phyloP scores from a whole-genome alignment of 30 jellyfish, hydroid and myxozoan genomes.

The Pseudorhiza aurosa region DNA sequence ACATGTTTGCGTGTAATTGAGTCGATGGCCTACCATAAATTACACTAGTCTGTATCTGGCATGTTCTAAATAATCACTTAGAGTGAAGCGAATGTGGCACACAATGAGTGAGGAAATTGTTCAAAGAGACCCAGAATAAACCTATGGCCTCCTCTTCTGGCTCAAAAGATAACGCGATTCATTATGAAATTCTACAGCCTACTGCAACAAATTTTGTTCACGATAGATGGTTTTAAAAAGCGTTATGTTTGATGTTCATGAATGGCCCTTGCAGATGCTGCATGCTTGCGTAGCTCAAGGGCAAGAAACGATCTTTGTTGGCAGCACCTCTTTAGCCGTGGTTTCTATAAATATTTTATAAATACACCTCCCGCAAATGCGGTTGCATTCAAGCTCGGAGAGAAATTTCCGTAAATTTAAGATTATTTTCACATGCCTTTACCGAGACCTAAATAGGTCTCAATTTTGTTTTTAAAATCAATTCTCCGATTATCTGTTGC shows the following conservation, averaged over 20 bases:
- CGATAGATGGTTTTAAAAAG: background rate
- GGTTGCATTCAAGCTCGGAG: slow-evolving; percentile 9
- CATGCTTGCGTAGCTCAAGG: slow-evolving; percentile 10
- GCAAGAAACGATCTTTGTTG: slow-evolving; percentile 4
- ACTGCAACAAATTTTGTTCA: background rate
- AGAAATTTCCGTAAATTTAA: slow-evolving; percentile 31
- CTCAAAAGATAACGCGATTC: no score
- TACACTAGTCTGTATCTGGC: no score
- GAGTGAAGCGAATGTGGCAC: no score
- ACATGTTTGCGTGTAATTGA: no score
- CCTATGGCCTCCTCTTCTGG: no score
- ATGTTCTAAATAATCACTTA: no score
- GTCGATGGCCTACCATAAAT: no score
- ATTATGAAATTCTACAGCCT: background rate
- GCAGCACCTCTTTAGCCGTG: slow-evolving; percentile 4
- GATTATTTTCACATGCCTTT: background rate
- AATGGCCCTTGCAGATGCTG: background rate
- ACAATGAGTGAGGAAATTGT: no score
- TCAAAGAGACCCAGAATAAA: no score
- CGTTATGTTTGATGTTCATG: background rate
- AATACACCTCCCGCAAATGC: slow-evolving; percentile 32
- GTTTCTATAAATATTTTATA: slow-evolving; percentile 15
- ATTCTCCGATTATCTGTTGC: slow-evolving; percentile 29
- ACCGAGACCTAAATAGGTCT: background rate
- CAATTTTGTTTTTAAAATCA: slow-evolving; percentile 17